Evolutionary conservation across 1,140 invertebrate species (phyloP), one percentile per base, ranked within the genome.

Genomic region (Atta colombica): DNA sequence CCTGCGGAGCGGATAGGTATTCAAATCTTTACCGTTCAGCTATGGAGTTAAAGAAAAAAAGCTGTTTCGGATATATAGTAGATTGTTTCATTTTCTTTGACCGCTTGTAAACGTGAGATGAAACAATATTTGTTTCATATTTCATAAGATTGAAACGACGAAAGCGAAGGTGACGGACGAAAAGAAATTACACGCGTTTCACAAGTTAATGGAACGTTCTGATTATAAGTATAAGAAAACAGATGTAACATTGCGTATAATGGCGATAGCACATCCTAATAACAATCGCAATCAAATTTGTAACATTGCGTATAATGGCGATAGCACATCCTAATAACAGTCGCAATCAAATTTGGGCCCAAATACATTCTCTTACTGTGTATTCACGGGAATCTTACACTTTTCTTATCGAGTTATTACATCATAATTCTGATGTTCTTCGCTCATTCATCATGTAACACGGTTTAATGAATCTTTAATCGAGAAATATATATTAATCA

Each of bases 401-500:
- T 8, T 45, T 8, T 10, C 8, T 45, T 45, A 12, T 39, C 8
- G 7, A 39, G 0, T 39, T 45, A 45, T 45, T 45, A 45, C 8
- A 12, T 45, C 39, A 39, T 45, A 45, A 7, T 45, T 0, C 10
- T 12, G 39, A 45, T 45, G 7, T 45, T 45, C 39, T 8, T 45
- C 39, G 7, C 39, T 45, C 39, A 10, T 45, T 45, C 2, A 10
- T 45, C 63, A 77, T 51, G 87, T 81, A 74, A 87, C 86, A 60
- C 31, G 51, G 8, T 10, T 28, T 90, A 88, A 92, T 92, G 81
- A 81, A 71, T 61, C 88, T 88, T 90, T 89, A 92, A 92, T 92
- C 91, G 90, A 85, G 77, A 91, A 87, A 90, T 92, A 51, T 39
- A 69, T 69, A 90, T 90, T 91, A 91, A 91, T 91, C 78, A 69